A percentile compares a stretch with the other conserved stretches of the same genome.
These are phyloP conservation scores for Saccopteryx leptura DNA, from an alignment of 2,113 vertebrate genomes.

Conservation along the genomic window DNA sequence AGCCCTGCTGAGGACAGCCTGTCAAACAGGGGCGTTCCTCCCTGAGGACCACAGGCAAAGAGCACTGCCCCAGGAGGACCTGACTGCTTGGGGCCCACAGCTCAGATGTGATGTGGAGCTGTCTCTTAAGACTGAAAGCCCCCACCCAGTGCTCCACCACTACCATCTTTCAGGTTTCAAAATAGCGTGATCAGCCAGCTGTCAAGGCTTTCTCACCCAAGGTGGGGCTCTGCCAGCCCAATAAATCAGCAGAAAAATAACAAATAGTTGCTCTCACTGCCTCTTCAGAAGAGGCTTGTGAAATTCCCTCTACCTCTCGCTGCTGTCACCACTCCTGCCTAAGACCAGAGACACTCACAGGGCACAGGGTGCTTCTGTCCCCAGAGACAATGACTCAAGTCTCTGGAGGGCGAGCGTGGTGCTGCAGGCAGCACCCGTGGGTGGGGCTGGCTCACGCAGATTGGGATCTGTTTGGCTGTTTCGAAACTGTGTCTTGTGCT, in stretches of 20 bases:
- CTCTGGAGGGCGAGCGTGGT: conserved; percentile 38
- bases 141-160: background rate
- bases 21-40: background rate
- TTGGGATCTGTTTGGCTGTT: conserved; percentile 64
- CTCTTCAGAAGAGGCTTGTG: conserved; percentile 56
- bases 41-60: background rate
- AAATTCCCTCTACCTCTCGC: background rate
- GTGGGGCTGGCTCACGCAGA: conserved; percentile 3
- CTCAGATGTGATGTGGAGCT: rapidly evolving
- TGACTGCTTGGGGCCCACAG: background rate
- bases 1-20: background rate
- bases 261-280: conserved; percentile 80
- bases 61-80: background rate
- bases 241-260: conserved; percentile 70
- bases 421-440: background rate
- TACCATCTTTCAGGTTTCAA: background rate
- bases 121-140: background rate
- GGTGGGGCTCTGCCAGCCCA: conserved; percentile 3
- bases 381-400: conserved; percentile 72
- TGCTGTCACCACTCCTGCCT: conserved; percentile 26
- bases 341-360: conserved; percentile 6
- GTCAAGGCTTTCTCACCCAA: conserved; percentile 40
- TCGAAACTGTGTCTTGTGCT: conserved; percentile 74
- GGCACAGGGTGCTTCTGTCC: background rate
- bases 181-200: background rate